Percentiles rank a stretch among this genome's conserved stretches.
phyloP scores from a whole-genome alignment of 2,888 invertebrate genomes.

The Napeogenes inachia region DNA sequence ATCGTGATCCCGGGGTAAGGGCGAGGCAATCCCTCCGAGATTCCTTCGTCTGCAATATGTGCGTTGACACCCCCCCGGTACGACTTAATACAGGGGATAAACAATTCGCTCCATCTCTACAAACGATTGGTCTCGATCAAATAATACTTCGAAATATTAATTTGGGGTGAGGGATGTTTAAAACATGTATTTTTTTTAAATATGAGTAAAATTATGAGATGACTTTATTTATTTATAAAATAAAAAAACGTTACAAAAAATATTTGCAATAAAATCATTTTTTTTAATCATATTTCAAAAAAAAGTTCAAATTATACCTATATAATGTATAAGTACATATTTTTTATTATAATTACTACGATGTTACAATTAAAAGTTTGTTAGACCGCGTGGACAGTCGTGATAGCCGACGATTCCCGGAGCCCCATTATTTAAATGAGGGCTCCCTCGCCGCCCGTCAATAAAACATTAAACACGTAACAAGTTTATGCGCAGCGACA shows the following conservation, averaged over 20 bases:
- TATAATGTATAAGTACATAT: no score
- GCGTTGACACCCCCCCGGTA: slow-evolving; percentile 51
- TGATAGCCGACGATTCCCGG: slow-evolving; percentile 11
- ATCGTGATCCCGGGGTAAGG: slow-evolving; percentile 54
- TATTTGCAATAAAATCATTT: no score
- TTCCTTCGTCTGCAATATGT: slow-evolving; percentile 54
- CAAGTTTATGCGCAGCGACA: slow-evolving; percentile 77
- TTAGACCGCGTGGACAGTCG: slow-evolving; percentile 41
- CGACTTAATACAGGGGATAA: slow-evolving; percentile 63
- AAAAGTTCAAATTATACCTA: no score
- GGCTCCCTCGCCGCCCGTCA: slow-evolving; percentile 74
- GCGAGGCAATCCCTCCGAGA: slow-evolving; percentile 43
- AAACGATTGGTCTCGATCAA: slow-evolving; percentile 49
- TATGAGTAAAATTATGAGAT: slow-evolving; percentile 7
- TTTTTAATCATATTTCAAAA: no score
- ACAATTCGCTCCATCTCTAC: slow-evolving; percentile 65
- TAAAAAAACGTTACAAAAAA: no score
- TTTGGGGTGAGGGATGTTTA: slow-evolving; percentile 44
- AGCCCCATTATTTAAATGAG: slow-evolving; percentile 71
- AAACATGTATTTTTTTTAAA: slow-evolving; percentile 9
- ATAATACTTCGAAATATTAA: slow-evolving; percentile 58
- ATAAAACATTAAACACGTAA: slow-evolving; percentile 78
- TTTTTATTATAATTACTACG: not conserved
- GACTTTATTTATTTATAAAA: not conserved
- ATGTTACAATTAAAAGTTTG: slow-evolving; percentile 23